A percentile compares a stretch with the other conserved stretches of the same genome.
Conservation (phyloP, 2,113 vertebrate species). For the Oreochromis aureus region DNA sequence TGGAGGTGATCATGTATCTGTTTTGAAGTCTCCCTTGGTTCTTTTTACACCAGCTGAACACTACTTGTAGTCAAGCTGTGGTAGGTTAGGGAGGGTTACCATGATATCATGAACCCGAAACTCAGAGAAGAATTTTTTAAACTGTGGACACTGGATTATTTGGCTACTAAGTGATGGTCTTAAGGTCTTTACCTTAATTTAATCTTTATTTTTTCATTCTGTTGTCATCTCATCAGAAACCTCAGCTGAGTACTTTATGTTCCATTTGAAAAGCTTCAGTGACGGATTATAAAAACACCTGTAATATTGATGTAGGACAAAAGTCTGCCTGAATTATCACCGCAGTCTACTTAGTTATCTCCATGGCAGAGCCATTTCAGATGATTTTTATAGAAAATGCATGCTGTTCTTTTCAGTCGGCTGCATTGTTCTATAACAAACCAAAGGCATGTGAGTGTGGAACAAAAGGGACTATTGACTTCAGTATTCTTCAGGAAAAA, state of each 20-base stretch:
- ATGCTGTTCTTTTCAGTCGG: not conserved
- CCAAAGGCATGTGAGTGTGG: not conserved
- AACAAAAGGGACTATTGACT: not conserved
- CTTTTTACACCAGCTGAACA: not conserved
- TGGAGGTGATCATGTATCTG: not conserved
- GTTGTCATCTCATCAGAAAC: not conserved
- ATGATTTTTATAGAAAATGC: not conserved
- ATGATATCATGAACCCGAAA: not conserved
- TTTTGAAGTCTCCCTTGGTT: not conserved
- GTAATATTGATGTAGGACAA: not conserved
- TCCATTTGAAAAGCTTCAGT: not conserved
- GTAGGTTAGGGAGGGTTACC: not conserved
- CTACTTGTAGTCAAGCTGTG: not conserved
- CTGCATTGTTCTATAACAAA: not conserved
- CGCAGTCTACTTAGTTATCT: not conserved
- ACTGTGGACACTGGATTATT: not conserved
- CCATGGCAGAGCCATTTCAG: not conserved
- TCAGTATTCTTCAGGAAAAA: not conserved
- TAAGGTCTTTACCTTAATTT: not conserved
- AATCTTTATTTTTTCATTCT: not conserved
- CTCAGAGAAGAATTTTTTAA: not conserved
- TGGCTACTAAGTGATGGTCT: rapidly evolving
- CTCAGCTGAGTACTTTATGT: not conserved
- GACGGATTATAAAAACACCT: not conserved
- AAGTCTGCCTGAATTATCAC: not conserved